Evolutionary conservation across 30 jellyfish, hydroid and myxozoan species (phyloP).

Genomic region (Catostylus mosaicus): DNA sequence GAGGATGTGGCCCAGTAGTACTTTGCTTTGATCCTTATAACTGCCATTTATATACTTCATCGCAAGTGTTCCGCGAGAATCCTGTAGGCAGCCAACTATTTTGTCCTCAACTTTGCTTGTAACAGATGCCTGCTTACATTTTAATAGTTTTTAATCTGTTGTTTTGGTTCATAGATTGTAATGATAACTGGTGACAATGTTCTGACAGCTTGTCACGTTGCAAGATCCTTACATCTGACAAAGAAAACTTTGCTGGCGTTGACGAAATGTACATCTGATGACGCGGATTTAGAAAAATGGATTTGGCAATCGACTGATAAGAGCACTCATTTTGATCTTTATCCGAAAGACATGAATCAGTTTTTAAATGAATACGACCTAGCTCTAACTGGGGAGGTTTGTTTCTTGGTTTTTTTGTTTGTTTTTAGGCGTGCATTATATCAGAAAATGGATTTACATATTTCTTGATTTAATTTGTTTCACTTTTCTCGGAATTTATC

Average conservation of each 20-base stretch:
- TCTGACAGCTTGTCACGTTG: constrained; percentile 99
- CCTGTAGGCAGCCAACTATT: too few relatives aligned
- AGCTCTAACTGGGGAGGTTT: constrained; percentile 99
- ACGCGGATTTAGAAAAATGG: constrained; percentile 66
- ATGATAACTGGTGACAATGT: constrained; percentile 99
- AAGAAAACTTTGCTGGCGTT: constrained; percentile 82
- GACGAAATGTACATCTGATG: constrained; percentile 37
- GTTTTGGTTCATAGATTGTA: constrained; percentile 59
- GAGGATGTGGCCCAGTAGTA: too few relatives aligned
- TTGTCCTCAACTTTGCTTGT: not conserved
- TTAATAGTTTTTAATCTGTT: not conserved
- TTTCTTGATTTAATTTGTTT: too few relatives aligned
- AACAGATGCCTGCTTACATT: too few relatives aligned
- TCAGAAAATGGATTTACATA: too few relatives aligned
- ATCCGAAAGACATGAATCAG: constrained; percentile 52
- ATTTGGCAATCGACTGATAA: constrained; percentile 92
- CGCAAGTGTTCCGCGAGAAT: too few relatives aligned
- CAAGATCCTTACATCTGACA: constrained; percentile 72
- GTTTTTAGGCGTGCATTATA: too few relatives aligned
- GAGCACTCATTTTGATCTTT: constrained; percentile 53
- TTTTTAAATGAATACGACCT: constrained; percentile 70
- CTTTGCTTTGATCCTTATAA: too few relatives aligned
- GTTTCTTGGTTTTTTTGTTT: not conserved
- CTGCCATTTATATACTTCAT: too few relatives aligned
- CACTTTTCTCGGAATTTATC: not conserved